Base-by-base conservation (phyloP, 2,797 vertebrate species). In the Myotis planiceps region DNA sequence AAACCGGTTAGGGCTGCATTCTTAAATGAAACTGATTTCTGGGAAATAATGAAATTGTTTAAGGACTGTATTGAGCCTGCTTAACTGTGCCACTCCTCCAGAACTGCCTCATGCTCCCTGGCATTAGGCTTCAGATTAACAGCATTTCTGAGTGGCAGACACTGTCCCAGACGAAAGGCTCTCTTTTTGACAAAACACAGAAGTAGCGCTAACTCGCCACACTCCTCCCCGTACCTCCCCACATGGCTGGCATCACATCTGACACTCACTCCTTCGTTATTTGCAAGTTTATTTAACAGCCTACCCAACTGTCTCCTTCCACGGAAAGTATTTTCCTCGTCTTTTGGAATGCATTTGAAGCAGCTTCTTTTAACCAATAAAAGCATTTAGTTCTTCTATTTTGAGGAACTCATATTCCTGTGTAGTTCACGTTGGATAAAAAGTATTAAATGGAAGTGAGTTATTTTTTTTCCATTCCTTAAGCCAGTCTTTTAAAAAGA, bases 291-390 rank as follows among this genome's bases (percentile, higher is more conserved):
- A 80, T 74, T 72, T 89, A 84, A 79, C 79, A 95, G 78, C 63
- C 51, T 84, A 6, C 42, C 63, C 68, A 37, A 45, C 29, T 78
- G 65, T 82, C 90, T 74, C 9, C 39, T 63, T 93, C 87, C 39
- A 63, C 68, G 78, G 74, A 88, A 86, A 94, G 18, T 88, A 88
- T 95, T 95, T 90, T 94, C 37, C 47, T 85, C 74, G 78, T 92
- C 60, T 91, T 78, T 89, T 93, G 83, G 88, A 96, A 94, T 93
- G 29, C 49, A 91, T 91, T 60, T 76, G 51, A 83, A 95, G 88
- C 23, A 60, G 25, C 39, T 76, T 81, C 49, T 96, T 87, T 92
- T 92, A 87, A 82, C 82, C 53, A 78, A 45, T 92, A 82, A 95
- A 93, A 96, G 42, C 34, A 94, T 65, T 53, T 79, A 95, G 51